Percentiles rank a stretch among this genome's conserved stretches.
Conservation (phyloP, 2,888 invertebrate species). For the Corythucha ciliata region DNA sequence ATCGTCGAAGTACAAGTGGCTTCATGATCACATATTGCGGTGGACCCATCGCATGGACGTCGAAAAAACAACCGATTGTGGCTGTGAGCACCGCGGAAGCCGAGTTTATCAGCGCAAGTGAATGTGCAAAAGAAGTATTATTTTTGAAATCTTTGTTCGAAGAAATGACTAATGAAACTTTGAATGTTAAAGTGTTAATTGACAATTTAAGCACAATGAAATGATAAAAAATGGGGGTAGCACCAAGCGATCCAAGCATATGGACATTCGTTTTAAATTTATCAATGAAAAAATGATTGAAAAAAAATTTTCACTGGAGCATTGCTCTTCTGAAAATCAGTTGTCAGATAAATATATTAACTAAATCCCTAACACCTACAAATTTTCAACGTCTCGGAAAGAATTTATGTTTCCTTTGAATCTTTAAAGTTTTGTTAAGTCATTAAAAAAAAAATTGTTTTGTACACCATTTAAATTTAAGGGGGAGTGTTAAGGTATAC, state of each 20-base stretch:
- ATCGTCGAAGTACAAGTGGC: constrained; percentile 20
- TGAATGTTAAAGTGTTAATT: constrained; percentile 21
- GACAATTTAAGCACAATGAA: constrained; percentile 31
- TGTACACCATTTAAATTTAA: too few relatives aligned
- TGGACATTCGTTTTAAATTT: constrained; percentile 30
- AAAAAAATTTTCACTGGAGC: constrained; percentile 22
- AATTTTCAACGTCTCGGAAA: constrained; percentile 19
- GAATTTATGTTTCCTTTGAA: not conserved
- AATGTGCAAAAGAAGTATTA: constrained; percentile 31
- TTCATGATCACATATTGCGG: constrained; percentile 23
- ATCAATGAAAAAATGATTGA: constrained; percentile 15
- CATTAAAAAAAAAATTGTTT: too few relatives aligned
- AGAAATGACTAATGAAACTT: constrained; percentile 23
- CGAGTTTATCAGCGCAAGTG: constrained; percentile 30
- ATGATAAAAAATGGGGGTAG: constrained; percentile 28
- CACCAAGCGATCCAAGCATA: constrained; percentile 30
- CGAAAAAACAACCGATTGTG: constrained; percentile 5
- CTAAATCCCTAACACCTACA: constrained; percentile 27
- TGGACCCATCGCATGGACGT: constrained; percentile 34
- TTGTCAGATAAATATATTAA: constrained; percentile 31
- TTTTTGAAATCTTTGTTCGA: constrained; percentile 31
- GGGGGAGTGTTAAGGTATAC: too few relatives aligned
- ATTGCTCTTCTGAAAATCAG: constrained; percentile 28
- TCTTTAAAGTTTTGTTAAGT: too few relatives aligned
- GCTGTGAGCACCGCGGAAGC: constrained; percentile 18